phyloP scores from a whole-genome alignment of 2,113 vertebrate species.

The Engystomops pustulosus region DNA sequence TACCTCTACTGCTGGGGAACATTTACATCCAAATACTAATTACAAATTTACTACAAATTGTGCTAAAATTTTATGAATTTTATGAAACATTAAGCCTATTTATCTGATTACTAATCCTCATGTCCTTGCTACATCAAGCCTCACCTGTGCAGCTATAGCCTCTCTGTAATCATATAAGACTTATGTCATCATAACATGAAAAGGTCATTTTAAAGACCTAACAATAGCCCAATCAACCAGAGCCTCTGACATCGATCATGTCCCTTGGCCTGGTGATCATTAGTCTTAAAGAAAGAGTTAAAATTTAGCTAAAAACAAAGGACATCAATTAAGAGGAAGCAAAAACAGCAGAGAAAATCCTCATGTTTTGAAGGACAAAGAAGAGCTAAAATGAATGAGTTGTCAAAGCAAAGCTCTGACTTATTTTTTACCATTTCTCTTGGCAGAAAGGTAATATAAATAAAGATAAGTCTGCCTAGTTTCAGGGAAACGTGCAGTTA shows the following conservation, averaged over 20 bases:
- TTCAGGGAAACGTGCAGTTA: constrained; percentile 23
- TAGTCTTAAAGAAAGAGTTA: neutral
- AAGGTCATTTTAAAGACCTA: neutral
- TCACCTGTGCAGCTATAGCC: neutral
- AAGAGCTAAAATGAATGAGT: neutral
- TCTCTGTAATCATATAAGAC: neutral
- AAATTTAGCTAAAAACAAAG: neutral
- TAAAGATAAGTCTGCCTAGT: constrained; percentile 46
- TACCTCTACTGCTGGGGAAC: constrained; percentile 61
- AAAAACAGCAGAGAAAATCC: neutral
- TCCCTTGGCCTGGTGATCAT: neutral
- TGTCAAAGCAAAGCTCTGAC: constrained; percentile 25
- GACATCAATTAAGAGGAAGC: neutral
- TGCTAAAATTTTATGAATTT: neutral
- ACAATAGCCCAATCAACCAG: neutral
- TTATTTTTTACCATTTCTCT: constrained; percentile 37
- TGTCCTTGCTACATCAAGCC: neutral
- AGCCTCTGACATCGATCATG: too few relatives aligned
- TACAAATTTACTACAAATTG: constrained; percentile 64
- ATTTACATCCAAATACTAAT: constrained; percentile 64
- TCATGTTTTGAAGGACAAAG: constrained; percentile 40
- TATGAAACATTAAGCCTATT: neutral
- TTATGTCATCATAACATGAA: neutral
- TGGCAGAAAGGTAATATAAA: constrained; percentile 35
- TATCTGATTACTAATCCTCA: neutral